A percentile compares a stretch with the other conserved stretches of the same genome.
Evolutionary conservation across 2,888 invertebrate species (phyloP).

Genomic region (Lypha dubia): DNA sequence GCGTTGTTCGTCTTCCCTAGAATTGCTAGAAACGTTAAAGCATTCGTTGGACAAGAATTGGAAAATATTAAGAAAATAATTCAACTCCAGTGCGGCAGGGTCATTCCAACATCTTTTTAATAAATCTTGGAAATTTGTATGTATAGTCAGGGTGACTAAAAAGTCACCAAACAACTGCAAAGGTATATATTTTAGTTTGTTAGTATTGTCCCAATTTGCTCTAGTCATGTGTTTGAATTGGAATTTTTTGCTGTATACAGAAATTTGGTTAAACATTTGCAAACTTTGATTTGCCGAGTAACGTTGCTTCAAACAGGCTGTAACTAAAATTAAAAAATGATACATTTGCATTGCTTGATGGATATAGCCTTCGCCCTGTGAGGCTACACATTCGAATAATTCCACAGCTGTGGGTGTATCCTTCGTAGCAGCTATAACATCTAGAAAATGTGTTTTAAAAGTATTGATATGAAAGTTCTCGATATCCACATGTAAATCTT

Average conservation of each 20-base stretch:
- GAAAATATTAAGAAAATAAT: slow-evolving; percentile 76
- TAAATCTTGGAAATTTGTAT: slow-evolving; percentile 80
- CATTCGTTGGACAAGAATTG: slow-evolving; percentile 74
- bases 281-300: slow-evolving; percentile 72
- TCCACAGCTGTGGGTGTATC: slow-evolving; percentile 73
- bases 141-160: slow-evolving; percentile 84
- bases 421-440: slow-evolving; percentile 74
- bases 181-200: slow-evolving; percentile 84
- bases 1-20: slow-evolving; percentile 69
- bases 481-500: slow-evolving; percentile 65
- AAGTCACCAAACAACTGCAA: slow-evolving; percentile 85
- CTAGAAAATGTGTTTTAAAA: slow-evolving; percentile 78
- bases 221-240: slow-evolving; percentile 70
- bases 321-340: slow-evolving; percentile 77
- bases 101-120: slow-evolving; percentile 77
- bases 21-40: slow-evolving; percentile 59
- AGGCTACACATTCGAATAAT: slow-evolving; percentile 77
- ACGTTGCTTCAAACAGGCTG: slow-evolving; percentile 76
- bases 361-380: slow-evolving; percentile 73
- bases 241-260: slow-evolving; percentile 73
- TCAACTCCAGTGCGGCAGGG: slow-evolving; percentile 48
- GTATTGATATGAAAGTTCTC: slow-evolving; percentile 71
- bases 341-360: slow-evolving; percentile 76
- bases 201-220: slow-evolving; percentile 79
- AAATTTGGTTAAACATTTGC: slow-evolving; percentile 75